Percentiles rank a stretch among this genome's conserved stretches.
phyloP scores from a whole-genome alignment of 1,140 invertebrate genomes.

The Lepidurus arcticus region DNA sequence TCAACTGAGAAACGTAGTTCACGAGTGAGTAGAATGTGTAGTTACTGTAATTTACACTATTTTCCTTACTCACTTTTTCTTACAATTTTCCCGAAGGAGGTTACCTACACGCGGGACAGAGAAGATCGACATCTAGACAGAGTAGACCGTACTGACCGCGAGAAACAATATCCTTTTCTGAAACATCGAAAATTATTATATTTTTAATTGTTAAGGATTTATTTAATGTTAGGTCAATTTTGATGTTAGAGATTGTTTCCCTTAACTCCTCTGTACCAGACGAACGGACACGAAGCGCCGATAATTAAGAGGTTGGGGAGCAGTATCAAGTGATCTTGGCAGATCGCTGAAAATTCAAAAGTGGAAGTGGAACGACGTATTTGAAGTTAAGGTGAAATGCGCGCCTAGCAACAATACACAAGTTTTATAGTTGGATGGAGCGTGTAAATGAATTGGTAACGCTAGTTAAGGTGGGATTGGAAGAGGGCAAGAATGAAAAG shows the following conservation, averaged over 20 bases:
- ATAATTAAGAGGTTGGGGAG: conserved; percentile 42
- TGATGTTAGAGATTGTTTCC: conserved; percentile 38
- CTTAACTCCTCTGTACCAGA: conserved; percentile 51
- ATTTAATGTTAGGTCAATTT: conserved; percentile 28
- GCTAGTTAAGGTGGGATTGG: neutral
- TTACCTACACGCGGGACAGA: conserved; percentile 56
- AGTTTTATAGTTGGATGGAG: conserved; percentile 18
- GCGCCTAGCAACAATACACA: conserved; percentile 21
- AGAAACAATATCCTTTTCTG: conserved; percentile 76
- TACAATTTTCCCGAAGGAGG: conserved; percentile 59
- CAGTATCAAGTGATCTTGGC: neutral
- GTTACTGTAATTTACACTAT: too few relatives aligned
- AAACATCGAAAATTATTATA: conserved; percentile 25
- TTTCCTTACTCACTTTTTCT: neutral
- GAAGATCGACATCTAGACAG: conserved; percentile 52
- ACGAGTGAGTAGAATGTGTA: conserved; percentile 17
- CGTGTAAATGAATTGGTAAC: neutral
- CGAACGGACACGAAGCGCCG: conserved; percentile 53
- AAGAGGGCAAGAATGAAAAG: neutral
- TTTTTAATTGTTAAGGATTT: conserved; percentile 10
- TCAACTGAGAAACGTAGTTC: neutral
- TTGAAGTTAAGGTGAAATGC: neutral
- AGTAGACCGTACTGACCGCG: conserved; percentile 57
- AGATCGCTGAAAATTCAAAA: neutral
- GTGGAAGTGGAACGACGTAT: conserved; percentile 13